A percentile compares a stretch with the other conserved stretches of the same genome.
Evolutionary conservation across 2,888 invertebrate genomes (phyloP).

Genomic region (Microctonus brassicae): DNA sequence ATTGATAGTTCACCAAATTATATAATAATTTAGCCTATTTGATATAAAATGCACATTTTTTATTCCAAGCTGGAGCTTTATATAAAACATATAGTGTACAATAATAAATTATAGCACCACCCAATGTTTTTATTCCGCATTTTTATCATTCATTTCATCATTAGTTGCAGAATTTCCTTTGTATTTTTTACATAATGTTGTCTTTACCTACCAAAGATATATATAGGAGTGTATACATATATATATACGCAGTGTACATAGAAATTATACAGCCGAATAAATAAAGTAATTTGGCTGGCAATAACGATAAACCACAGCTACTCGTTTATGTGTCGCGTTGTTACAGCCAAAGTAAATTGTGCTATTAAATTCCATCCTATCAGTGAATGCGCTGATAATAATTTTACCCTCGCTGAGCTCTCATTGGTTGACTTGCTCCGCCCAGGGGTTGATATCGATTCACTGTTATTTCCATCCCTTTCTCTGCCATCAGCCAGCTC

Average conservation of each 20-base stretch:
- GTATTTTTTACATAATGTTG: too few relatives aligned
- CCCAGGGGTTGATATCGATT: constrained; percentile 66
- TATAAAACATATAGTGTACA: too few relatives aligned
- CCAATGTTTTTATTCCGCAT: too few relatives aligned
- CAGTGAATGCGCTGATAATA: constrained; percentile 44
- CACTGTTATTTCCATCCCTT: constrained; percentile 47
- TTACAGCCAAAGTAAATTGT: constrained; percentile 48
- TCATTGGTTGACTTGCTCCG: constrained; percentile 59
- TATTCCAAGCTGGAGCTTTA: too few relatives aligned
- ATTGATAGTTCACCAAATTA: too few relatives aligned
- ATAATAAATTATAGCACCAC: too few relatives aligned
- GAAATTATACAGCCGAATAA: constrained; percentile 28
- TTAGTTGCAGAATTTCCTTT: background rate
- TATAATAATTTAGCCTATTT: too few relatives aligned
- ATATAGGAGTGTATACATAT: background rate
- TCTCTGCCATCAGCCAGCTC: constrained; percentile 22
- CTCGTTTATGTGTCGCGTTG: constrained; percentile 11
- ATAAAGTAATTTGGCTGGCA: constrained; percentile 43
- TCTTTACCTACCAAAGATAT: too few relatives aligned
- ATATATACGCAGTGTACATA: background rate
- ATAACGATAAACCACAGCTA: constrained; percentile 63
- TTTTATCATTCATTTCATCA: background rate
- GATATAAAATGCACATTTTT: too few relatives aligned
- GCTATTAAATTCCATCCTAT: constrained; percentile 51
- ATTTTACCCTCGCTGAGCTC: constrained; percentile 40